Evolutionary conservation across 2,113 vertebrate species (phyloP), one percentile per base, ranked within the genome.

Genomic region (Hippopotamus amphibius): DNA sequence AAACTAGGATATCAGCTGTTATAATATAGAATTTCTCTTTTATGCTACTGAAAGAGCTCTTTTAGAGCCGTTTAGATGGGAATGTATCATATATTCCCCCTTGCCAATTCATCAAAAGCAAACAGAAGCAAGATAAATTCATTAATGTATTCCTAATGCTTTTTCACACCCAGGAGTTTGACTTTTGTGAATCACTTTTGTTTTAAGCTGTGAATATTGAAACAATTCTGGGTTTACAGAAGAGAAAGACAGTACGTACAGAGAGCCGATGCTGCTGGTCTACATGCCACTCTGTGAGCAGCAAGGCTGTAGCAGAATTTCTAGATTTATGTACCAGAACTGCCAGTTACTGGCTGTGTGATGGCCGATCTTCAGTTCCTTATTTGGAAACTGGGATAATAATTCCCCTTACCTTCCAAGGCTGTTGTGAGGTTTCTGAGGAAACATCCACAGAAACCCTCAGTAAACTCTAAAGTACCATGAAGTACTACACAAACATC

Each of bases 101-200:
- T 83, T 63, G 37, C 66, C 28, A 37, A 71, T 33, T 53, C 22
- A 41, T 88, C 33, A 76, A 16, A 95, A 93, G 28, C 71, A 88
- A 77, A 93, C 22, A 41, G 2, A 71, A 90, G 43, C 37, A 69
- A 92, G 74, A 90, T 86, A 92, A 66, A 71, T 89, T 77, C 22
- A 53, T 33, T 50, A 84, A 68, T 12, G 7, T 74, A 57, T 74
- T 85, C n/a, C 33, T 24, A 88, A 71, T 50, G 48, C 6, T 82
- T 43, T 46, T 88, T 79, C 48, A 90, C 3, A 72, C 3, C 2
- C 3, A 76, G 50, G 61, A 37, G 71, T 55, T 63, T 69, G 59
- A 82, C 59, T 81, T 68, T 37, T 81, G 16, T 80, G 74, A 48
- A 59, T 88, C 57, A 14, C 22, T 69, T 74, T 57, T 28, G 48